Evolutionary conservation across 2,888 invertebrate genomes (phyloP).

Genomic region (Melanostoma scalare): DNA sequence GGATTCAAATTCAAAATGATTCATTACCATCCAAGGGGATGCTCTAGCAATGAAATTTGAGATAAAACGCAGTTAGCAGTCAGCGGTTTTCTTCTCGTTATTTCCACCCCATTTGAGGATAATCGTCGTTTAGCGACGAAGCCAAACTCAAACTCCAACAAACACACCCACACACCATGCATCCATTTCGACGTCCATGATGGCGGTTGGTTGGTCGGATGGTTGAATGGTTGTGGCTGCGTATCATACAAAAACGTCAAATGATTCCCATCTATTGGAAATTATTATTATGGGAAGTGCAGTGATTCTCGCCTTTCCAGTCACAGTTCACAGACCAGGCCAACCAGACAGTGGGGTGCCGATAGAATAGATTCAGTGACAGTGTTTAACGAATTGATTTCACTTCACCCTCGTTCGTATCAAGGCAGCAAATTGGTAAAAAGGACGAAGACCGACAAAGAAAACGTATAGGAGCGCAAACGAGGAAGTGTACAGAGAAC

Average conservation of each 20-base stretch:
- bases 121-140: slow-evolving; percentile 64
- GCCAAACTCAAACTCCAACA: slow-evolving; percentile 33
- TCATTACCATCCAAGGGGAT: slow-evolving; percentile 36
- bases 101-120: slow-evolving; percentile 69
- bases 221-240: background rate
- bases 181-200: slow-evolving; percentile 21
- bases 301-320: slow-evolving; percentile 50
- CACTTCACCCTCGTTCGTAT: slow-evolving; percentile 59
- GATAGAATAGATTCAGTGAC: slow-evolving; percentile 56
- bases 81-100: slow-evolving; percentile 63
- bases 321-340: slow-evolving; percentile 17
- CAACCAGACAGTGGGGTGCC: slow-evolving; percentile 53
- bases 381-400: slow-evolving; percentile 70
- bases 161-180: slow-evolving; percentile 1
- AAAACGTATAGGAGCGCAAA: background rate
- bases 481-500: slow-evolving; percentile 11
- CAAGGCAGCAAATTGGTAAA: slow-evolving; percentile 42
- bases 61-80: slow-evolving; percentile 63
- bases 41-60: slow-evolving; percentile 45
- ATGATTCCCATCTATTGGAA: slow-evolving; percentile 58
- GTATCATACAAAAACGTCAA: background rate
- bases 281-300: slow-evolving; percentile 58
- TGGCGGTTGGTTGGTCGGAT: slow-evolving; percentile 2
- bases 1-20: slow-evolving; percentile 44
- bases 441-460: slow-evolving; percentile 41